phyloP scores from a whole-genome alignment of 1,140 invertebrate genomes.

The Dolichoris vasculosae region DNA sequence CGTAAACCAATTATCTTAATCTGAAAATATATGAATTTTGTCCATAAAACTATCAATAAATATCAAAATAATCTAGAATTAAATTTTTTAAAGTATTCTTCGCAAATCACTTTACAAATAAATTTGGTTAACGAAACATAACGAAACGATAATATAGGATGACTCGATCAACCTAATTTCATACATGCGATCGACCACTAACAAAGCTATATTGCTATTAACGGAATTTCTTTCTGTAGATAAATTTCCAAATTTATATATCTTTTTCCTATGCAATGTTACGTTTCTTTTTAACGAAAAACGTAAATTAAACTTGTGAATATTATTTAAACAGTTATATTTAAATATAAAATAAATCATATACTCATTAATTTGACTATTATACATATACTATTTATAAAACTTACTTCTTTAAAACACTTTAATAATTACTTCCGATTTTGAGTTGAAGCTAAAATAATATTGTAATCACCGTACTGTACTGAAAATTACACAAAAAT shows the following conservation, averaged over 20 bases:
- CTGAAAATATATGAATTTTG: too few relatives aligned
- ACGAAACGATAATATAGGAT: too few relatives aligned
- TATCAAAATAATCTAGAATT: background rate
- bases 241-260: background rate
- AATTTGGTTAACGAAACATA: too few relatives aligned
- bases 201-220: background rate
- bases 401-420: background rate
- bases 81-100: background rate
- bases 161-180: background rate
- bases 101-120: too few relatives aligned
- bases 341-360: background rate
- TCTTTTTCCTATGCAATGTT: background rate
- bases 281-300: background rate
- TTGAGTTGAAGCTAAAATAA: too few relatives aligned
- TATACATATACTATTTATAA: background rate
- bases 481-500: too few relatives aligned
- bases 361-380: background rate
- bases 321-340: constrained; percentile 1
- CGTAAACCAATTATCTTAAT: too few relatives aligned
- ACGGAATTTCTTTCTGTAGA: background rate
- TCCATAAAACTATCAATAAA: too few relatives aligned
- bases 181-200: background rate
- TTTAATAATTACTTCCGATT: too few relatives aligned
- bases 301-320: background rate
- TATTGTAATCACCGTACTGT: too few relatives aligned